Conservation (phyloP, 2,113 vertebrate genomes). For the Phrynocephalus versicolor region DNA sequence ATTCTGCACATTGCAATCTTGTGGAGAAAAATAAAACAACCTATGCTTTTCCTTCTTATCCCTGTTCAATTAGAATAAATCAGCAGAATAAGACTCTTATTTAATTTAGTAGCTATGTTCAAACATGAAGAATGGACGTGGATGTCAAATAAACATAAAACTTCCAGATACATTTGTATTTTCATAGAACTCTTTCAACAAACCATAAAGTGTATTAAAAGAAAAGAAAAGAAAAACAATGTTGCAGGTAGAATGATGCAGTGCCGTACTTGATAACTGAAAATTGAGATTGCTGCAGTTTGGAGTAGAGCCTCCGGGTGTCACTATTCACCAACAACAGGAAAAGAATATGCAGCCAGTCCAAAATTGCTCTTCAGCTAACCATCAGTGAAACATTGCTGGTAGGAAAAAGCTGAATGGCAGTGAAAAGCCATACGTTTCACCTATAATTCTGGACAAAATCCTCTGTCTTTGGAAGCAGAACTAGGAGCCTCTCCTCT, state of each 20-base stretch:
- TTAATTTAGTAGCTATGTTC: background rate
- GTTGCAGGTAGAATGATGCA: background rate
- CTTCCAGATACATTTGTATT: background rate
- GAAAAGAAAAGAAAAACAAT: background rate
- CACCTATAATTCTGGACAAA: background rate
- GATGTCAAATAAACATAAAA: background rate
- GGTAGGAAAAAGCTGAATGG: background rate
- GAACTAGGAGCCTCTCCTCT: background rate
- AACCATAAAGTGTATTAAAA: background rate
- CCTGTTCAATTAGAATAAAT: background rate
- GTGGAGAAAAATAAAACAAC: background rate
- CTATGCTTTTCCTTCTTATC: background rate
- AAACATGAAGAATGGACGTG: background rate
- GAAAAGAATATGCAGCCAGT: background rate
- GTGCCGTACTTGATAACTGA: background rate
- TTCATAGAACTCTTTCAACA: background rate
- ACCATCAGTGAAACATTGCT: too few relatives aligned
- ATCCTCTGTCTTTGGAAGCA: background rate
- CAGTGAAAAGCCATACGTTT: background rate
- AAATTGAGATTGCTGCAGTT: constrained; percentile 42
- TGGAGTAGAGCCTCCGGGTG: constrained; percentile 63
- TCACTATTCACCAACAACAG: constrained; percentile 68
- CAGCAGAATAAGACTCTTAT: background rate
- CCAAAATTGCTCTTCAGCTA: background rate
- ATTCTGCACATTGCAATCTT: background rate